These are phyloP conservation scores for Formica exsecta DNA, from an alignment of 1,140 invertebrate species.

Conservation along the genomic window DNA sequence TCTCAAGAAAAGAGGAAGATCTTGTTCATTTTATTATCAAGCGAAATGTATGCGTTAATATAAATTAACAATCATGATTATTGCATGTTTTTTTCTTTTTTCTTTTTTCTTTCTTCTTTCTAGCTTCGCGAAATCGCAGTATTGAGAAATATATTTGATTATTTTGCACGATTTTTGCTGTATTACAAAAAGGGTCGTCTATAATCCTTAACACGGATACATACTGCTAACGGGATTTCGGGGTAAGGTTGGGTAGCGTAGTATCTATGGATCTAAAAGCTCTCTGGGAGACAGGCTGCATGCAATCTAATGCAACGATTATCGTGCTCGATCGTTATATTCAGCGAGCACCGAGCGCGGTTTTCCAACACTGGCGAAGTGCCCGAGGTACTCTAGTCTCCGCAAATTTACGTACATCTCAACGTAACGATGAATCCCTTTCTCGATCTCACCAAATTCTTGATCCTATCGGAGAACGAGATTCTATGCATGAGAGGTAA, in stretches of 20 bases:
- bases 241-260: constrained; percentile 25
- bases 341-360: constrained; percentile 47
- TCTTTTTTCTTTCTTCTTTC: not conserved
- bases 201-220: constrained; percentile 48
- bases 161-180: constrained; percentile 41
- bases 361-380: constrained; percentile 66
- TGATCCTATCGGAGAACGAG: not conserved
- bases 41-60: not conserved
- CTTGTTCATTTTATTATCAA: not conserved
- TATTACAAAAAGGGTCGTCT: not conserved
- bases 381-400: constrained; percentile 53
- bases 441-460: constrained; percentile 41
- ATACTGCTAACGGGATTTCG: constrained; percentile 32
- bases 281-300: constrained; percentile 43
- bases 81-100: not conserved
- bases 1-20: not conserved
- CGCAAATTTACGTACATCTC: constrained; percentile 61
- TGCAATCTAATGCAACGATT: constrained; percentile 66
- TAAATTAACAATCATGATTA: constrained; percentile 1
- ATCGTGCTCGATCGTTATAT: constrained; percentile 64
- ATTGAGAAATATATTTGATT: not conserved
- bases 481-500: not conserved
- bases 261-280: constrained; percentile 56
- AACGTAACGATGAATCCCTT: constrained; percentile 31
- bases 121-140: not conserved